Base-by-base conservation (phyloP, 1,140 invertebrate species). In the Microplitis demolitor region DNA sequence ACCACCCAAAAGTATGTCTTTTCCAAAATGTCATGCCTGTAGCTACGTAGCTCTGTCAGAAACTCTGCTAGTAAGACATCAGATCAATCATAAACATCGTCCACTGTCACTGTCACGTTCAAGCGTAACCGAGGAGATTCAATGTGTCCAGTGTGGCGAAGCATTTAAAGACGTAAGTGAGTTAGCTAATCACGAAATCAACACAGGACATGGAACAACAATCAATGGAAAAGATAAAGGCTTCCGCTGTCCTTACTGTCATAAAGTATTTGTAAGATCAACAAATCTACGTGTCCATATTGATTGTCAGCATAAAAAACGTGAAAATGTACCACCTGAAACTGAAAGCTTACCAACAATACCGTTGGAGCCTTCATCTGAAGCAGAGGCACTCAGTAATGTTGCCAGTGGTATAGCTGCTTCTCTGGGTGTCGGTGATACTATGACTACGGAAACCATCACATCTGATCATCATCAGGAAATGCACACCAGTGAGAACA, bases 21-120 rank as follows among this genome's bases (percentile, higher is more conserved):
- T 90, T 88, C 94, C 87, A 0, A 93, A 94, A 80, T 96, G 95
- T 82, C 90, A 91, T 66, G 84, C 90, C 31, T 96, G 95, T 78
- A 89, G 89, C 14, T 94, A 93, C 80, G 88, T 94, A 9, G 94
- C 92, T 35, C 80, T 94, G 8, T 92, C 90, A 54, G 90, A 92
- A 79, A 89, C 87, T 14, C 84, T 91, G 11, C 81, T 94, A n/a
- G 85, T 89, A 0, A 90, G 91, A 79, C 93, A 94, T 81, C 90
- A 90, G 77, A 82, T 89, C 37, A 88, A 87, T 68, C 91, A 92
- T 76, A 81, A 87, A 73, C 85, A 87, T 74, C 75, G 80, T 9
- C 80, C 82, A 14, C 77, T 80, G 1, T 61, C 69, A 5, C 74
- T 73, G 4, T 79, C 77, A 9, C 74, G 78, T 14, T 61, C 73